Evolutionary conservation across 2,113 vertebrate species (phyloP).

Genomic region (Chiloscyllium plagiosum): DNA sequence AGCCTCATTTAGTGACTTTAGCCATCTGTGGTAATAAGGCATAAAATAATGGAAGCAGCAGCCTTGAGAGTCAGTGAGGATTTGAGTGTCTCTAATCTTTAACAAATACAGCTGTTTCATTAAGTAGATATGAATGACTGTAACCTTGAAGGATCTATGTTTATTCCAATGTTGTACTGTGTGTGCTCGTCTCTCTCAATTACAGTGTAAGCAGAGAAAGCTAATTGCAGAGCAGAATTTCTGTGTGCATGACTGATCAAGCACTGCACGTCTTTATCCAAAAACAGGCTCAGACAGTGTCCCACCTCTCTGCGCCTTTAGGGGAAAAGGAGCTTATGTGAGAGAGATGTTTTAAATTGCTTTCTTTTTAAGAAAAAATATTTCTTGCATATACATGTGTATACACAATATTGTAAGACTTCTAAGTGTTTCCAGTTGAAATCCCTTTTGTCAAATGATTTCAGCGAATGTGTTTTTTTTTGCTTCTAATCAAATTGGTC

Average conservation of each 20-base stretch:
- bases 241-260: slow-evolving; percentile 75
- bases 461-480: not conserved
- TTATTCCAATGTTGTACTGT: slow-evolving; percentile 38
- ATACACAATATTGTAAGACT: not conserved
- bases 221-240: slow-evolving; percentile 71
- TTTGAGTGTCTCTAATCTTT: slow-evolving; percentile 48
- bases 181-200: slow-evolving; percentile 45
- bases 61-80: slow-evolving; percentile 42
- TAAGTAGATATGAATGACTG: slow-evolving; percentile 43
- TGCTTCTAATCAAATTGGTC: not conserved
- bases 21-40: slow-evolving; percentile 31
- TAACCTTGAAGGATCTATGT: slow-evolving; percentile 46
- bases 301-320: slow-evolving; percentile 59
- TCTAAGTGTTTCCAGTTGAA: not conserved
- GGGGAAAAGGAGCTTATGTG: slow-evolving; percentile 40
- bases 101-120: slow-evolving; percentile 44
- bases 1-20: slow-evolving; percentile 25
- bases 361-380: not conserved
- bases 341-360: slow-evolving; percentile 4
- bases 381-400: not conserved
- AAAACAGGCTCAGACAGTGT: slow-evolving; percentile 67
- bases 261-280: slow-evolving; percentile 61
- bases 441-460: not conserved
- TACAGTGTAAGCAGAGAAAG: slow-evolving; percentile 63
- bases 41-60: slow-evolving; percentile 33